Base-by-base conservation (phyloP, 2,888 invertebrate genomes). In the Cataglyphis albicans region DNA sequence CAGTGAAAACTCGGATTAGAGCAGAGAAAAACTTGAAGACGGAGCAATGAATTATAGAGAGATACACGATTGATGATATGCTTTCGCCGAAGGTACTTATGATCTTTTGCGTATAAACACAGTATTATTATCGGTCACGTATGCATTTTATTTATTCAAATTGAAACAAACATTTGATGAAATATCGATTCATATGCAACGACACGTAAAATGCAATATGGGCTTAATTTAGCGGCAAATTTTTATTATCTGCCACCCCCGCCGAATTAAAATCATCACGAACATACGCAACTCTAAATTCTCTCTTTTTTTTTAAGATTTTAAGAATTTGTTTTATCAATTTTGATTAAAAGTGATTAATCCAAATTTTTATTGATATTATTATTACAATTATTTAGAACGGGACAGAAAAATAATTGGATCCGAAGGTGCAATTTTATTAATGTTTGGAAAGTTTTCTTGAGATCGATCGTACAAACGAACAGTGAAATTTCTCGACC, bases 101-200 rank as follows among this genome's bases (percentile, higher is more conserved):
- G 35, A 29, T 75, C 59, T 82, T 73, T 65, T 81, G 41, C 75
- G 80, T 32, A 70, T 57, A 59, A 70, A 84, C 64, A 70, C 70
- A 83, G 76, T 84, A 84, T 83, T 85, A 84, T 57, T 52, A 81
- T 25, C 75, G 64, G 55, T 68, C 65, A 74, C 38, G 38, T 59
- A 65, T 38, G 73, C 55, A 21, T 64, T 81, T 84, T 81, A 81
- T 81, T 81, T 74, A 75, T 75, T 64, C 61, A 18, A 81, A 74
- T 18, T 41, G 35, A 68, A 59, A 44, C 18, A 44, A 44, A 35
- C 68, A 35, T 32, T 41, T 41, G 48, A 52, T 41, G 41, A 15
- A 41, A 6, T 29, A 15, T 21, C 29, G 15, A 68, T 32, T 70
- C 10, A 59, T 78, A 59, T 41, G 48, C 44, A 15, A 70, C 44